Percentiles rank a stretch among this genome's conserved stretches.
Conservation (phyloP, 2,113 vertebrate genomes). For the Pteruthius melanotis region DNA sequence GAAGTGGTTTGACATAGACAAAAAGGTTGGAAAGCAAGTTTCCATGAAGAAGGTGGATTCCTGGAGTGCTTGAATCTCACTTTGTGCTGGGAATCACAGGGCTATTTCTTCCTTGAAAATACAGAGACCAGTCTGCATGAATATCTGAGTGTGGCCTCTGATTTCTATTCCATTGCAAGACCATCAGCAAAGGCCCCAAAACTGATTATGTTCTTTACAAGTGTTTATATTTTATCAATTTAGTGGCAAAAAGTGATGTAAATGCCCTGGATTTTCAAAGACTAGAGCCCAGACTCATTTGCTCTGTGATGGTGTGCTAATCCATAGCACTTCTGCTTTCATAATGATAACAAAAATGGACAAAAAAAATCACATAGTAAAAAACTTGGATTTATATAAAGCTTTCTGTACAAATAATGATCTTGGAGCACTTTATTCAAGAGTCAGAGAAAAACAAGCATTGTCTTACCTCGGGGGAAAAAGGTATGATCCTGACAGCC, state of each 20-base stretch:
- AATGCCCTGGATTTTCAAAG: neutral
- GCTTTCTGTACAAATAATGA: neutral
- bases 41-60: neutral
- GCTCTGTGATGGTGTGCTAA: neutral
- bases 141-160: neutral
- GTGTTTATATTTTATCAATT: neutral
- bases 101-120: neutral
- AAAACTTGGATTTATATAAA: slow-evolving; percentile 4
- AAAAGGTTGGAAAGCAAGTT: neutral
- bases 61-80: neutral
- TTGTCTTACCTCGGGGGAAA: neutral
- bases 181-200: neutral
- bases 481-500: neutral
- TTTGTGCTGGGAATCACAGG: neutral
- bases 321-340: neutral
- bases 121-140: neutral
- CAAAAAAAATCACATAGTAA: neutral
- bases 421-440: neutral
- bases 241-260: neutral
- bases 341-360: neutral
- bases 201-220: neutral
- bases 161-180: neutral
- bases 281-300: neutral
- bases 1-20: neutral
- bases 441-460: neutral